A percentile compares a stretch with the other conserved stretches of the same genome.
phyloP scores from a whole-genome alignment of 1,140 invertebrate species.

The Drosophila orena region DNA sequence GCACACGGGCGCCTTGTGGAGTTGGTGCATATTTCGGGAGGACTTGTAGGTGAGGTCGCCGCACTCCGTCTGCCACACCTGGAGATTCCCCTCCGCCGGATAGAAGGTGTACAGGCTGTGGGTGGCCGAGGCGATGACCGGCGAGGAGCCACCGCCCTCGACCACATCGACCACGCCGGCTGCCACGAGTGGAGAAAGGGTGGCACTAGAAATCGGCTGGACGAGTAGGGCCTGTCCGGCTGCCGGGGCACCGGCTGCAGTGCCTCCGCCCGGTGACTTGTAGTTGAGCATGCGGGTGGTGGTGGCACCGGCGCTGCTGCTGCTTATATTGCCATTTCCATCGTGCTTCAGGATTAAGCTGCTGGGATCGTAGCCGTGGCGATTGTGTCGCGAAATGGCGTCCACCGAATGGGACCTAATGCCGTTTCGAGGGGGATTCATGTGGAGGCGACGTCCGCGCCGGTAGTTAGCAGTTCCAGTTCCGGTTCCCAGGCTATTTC shows the following conservation, averaged over 20 bases:
- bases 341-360: slow-evolving; percentile 79
- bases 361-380: slow-evolving; percentile 75
- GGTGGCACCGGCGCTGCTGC: slow-evolving; percentile 21
- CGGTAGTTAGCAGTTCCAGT: slow-evolving; percentile 47
- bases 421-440: slow-evolving; percentile 47
- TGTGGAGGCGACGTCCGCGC: slow-evolving; percentile 61
- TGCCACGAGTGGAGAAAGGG: slow-evolving; percentile 60
- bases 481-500: slow-evolving; percentile 31
- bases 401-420: slow-evolving; percentile 79
- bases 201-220: slow-evolving; percentile 81
- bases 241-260: slow-evolving; percentile 36
- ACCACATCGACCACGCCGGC: slow-evolving; percentile 62
- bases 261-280: slow-evolving; percentile 47
- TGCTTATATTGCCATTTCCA: slow-evolving; percentile 67
- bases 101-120: slow-evolving; percentile 84
- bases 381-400: slow-evolving; percentile 70
- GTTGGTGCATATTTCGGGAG: slow-evolving; percentile 79
- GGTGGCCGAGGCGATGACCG: slow-evolving; percentile 81
- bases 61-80: slow-evolving; percentile 83
- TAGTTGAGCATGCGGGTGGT: slow-evolving; percentile 77
- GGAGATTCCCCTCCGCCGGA: slow-evolving; percentile 83
- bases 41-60: slow-evolving; percentile 83
- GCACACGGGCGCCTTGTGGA: slow-evolving; percentile 82
- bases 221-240: slow-evolving; percentile 72
- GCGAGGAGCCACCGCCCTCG: slow-evolving; percentile 62